Evolutionary conservation across 1,140 invertebrate genomes (phyloP), one percentile per base, ranked within the genome.

Genomic region (Meloidogyne hapla): DNA sequence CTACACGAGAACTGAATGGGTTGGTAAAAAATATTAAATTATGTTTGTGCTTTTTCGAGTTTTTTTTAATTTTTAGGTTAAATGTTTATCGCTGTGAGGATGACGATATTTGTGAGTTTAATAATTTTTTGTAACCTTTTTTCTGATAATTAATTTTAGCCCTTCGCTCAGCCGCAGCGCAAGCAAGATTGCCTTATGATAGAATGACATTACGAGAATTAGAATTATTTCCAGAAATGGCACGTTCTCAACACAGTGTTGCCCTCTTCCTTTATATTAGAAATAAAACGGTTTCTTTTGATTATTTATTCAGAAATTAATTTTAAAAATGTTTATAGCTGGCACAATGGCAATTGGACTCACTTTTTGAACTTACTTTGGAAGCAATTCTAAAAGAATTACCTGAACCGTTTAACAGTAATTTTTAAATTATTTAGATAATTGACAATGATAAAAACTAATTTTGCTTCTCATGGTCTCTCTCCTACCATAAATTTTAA

Each of bases 271-370:
- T 84, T 2, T 84, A 77, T 86, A 85, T 42, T 87, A 88, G 80
- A 86, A 89, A 66, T 88, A 88, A 76, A 87, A 89, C 80, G 88
- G 88, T 84, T 21, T n/a, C 9, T 69, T 74, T 23, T 40, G 10
- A 75, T 5, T 21, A 21, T 69, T 80, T 10, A 65, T 21, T 56
- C n/a, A n/a, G 9, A 40, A 61, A 38, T 15, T 28, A n/a, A 9
- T 45, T 8, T n/a, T 80, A 9, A 38, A 73, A 48, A 64, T 79
- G 56, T 72, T 87, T 89, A 81, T 81, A 92, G 89, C 89, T 98
- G n/a, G 94, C 97, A 88, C 90, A 96, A 83, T 98, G 96, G 96
- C 90, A 98, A 67, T 94, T 96, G 84, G 95, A 97, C 90, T 94
- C 95, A 0, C 95, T 95, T 84, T 91, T 93, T 80, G 94, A 99